Evolutionary conservation across 53 echinoderm and acorn worm genomes (phyloP), one percentile per base, ranked within the genome.

Genomic region (Luidia sarsii): DNA sequence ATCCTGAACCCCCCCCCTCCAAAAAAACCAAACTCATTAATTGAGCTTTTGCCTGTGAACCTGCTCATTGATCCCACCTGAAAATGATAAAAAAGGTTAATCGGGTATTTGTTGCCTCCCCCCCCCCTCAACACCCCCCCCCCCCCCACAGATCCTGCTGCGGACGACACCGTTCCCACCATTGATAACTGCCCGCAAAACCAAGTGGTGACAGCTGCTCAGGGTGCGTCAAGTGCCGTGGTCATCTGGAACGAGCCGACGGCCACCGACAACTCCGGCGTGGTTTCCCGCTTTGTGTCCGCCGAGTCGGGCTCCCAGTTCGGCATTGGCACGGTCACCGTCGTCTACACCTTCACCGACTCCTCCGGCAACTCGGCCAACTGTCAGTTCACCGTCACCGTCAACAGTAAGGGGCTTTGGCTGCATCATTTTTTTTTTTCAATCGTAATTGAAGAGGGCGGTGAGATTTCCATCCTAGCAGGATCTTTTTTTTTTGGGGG

Each of bases 171-270:
- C 2, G 55, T 33, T 1, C 91, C 91, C 15, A 59, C 57, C 7
- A 84, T 91, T 52, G n/a, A 45, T 33, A 46, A 29, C 51, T 87
- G 91, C 62, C 91, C 91, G 4, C 39, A 28, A 48, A 69, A 57
- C 23, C 70, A 75, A 19, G 50, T 41, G 2, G 70, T 54, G 3
- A 64, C 77, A 14, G 86, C 89, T 10, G 29, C 57, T 7, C 19
- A 22, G 1, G 74, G 50, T 48, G 35, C 60, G 6, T 49, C 64
- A 10, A 66, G 72, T n/a, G 51, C 83, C 13, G 34, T 7, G 3
- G 86, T 89, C 9, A 67, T n/a, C 31, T 92, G 92, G 92, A 46
- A 69, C n/a, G 79, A 61, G 29, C 92, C 92, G 16, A 89, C 92
- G 14, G 92, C 92, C 11, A 64, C 57, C 2, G 92, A 89, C 63